Percentiles rank a stretch among this genome's conserved stretches.
These are phyloP conservation scores for Eustalomyia histrio DNA, from an alignment of 2,888 invertebrate genomes.

Conservation along the genomic window DNA sequence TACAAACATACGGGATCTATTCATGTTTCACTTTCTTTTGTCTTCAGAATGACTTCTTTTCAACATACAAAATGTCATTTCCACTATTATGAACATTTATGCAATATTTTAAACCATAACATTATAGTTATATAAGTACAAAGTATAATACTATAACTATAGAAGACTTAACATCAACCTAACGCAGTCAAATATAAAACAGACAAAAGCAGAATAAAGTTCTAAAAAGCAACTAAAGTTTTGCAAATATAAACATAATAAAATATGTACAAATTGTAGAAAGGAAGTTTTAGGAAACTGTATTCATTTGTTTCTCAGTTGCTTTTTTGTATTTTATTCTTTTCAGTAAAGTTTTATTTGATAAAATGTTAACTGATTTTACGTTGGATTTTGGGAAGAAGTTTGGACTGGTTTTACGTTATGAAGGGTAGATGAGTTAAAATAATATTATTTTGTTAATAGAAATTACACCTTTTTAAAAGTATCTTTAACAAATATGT, in stretches of 20 bases:
- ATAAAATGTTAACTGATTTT: not conserved
- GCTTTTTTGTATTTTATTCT: not conserved
- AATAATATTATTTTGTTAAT: too few relatives aligned
- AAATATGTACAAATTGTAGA: not conserved
- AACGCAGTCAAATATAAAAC: not conserved
- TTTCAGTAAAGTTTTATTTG: not conserved
- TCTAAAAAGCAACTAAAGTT: not conserved
- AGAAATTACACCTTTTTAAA: too few relatives aligned
- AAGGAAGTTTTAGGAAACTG: not conserved
- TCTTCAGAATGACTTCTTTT: not conserved
- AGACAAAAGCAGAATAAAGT: too few relatives aligned
- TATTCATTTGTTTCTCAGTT: not conserved
- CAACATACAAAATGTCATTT: not conserved
- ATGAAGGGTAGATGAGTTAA: too few relatives aligned
- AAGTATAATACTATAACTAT: too few relatives aligned
- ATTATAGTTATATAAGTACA: not conserved
- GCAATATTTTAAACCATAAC: not conserved
- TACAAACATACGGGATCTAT: conserved; percentile 6
- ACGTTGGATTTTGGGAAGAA: not conserved
- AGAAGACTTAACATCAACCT: not conserved
- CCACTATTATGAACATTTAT: not conserved
- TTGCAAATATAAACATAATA: not conserved
- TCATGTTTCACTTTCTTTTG: conserved; percentile 4
- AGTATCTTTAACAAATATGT: too few relatives aligned
- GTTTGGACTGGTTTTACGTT: not conserved